These are phyloP conservation scores for Diorhabda elongata DNA, from an alignment of 1,140 invertebrate species.

Conservation along the genomic window DNA sequence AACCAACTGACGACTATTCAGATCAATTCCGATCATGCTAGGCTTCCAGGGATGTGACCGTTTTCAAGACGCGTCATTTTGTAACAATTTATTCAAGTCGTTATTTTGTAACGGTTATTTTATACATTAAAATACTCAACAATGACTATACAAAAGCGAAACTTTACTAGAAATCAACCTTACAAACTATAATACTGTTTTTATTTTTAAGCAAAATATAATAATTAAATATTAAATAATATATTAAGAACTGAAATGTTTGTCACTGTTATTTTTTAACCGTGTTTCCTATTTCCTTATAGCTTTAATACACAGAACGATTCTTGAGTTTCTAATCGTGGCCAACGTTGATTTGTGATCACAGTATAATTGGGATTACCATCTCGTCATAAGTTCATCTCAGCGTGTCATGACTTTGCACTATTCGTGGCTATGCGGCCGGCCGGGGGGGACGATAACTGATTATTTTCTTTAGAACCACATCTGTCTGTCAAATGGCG, in stretches of 20 bases:
- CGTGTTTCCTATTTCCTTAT: no score
- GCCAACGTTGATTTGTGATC: slow-evolving; percentile 27
- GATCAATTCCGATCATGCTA: not conserved
- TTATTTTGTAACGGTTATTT: no score
- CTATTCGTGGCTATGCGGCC: slow-evolving; percentile 6
- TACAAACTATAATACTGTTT: no score
- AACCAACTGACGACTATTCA: not conserved
- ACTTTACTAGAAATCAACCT: no score
- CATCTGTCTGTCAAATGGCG: slow-evolving; percentile 21
- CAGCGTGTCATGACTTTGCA: slow-evolving; percentile 26
- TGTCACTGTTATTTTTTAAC: no score
- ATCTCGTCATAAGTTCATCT: slow-evolving; percentile 28
- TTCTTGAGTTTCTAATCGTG: not conserved
- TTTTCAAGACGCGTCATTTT: no score
- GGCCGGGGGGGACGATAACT: slow-evolving; percentile 17
- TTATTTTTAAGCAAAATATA: no score
- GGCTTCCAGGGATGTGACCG: not conserved
- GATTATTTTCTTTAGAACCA: slow-evolving; percentile 28
- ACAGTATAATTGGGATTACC: slow-evolving; percentile 27
- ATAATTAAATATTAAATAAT: no score
- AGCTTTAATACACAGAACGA: not conserved
- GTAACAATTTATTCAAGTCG: no score
- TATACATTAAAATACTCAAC: no score
- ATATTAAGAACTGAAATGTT: no score
- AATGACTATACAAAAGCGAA: no score